Conservation (phyloP, 2,888 invertebrate genomes). For the Hemaris fuciformis region DNA sequence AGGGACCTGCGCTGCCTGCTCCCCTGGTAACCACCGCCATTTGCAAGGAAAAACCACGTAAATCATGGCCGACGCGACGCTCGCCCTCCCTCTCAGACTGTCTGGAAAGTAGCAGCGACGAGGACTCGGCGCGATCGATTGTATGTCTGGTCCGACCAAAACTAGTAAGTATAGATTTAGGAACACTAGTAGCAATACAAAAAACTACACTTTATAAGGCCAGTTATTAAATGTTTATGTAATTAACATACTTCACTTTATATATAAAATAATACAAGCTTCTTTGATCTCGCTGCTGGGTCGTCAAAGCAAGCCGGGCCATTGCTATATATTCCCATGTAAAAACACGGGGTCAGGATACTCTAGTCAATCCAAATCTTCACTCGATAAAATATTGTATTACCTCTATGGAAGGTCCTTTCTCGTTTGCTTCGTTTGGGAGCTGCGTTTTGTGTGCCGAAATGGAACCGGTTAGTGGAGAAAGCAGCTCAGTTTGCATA, state of each 20-base stretch:
- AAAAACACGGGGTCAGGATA: not conserved
- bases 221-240: not conserved
- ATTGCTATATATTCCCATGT: not conserved
- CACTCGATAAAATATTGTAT: not conserved
- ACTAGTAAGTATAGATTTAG: slow-evolving; percentile 59
- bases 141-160: slow-evolving; percentile 75
- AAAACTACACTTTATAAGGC: not conserved
- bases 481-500: slow-evolving; percentile 41
- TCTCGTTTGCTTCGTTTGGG: not conserved
- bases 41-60: slow-evolving; percentile 53
- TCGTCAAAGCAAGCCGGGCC: not conserved
- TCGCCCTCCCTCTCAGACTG: slow-evolving; percentile 78
- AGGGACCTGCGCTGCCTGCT: slow-evolving; percentile 49
- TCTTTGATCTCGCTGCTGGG: not conserved
- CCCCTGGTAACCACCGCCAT: slow-evolving; percentile 43
- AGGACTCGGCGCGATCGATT: slow-evolving; percentile 71
- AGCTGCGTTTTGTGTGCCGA: slow-evolving; percentile 14
- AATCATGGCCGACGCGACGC: slow-evolving; percentile 58
- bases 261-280: not conserved
- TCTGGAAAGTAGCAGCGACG: slow-evolving; percentile 72
- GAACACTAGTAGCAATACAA: not conserved
- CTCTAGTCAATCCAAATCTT: not conserved
- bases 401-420: not conserved
- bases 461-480: slow-evolving; percentile 33
- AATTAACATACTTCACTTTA: slow-evolving; percentile 8